These are phyloP conservation scores for Cephus sareptanus DNA, from an alignment of 2,888 invertebrate species.

Conservation along the genomic window DNA sequence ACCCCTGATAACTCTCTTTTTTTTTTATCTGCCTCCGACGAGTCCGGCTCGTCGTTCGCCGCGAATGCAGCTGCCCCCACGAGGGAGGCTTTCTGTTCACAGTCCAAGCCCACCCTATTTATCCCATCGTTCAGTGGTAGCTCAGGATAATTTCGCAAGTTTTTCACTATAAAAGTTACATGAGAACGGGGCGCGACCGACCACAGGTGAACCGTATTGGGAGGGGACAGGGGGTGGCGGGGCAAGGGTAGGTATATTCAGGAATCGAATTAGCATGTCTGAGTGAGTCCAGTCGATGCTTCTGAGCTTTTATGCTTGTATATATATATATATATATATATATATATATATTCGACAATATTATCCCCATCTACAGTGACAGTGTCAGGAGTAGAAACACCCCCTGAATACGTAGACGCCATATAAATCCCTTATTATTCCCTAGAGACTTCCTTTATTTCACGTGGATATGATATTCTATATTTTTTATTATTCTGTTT, in stretches of 20 bases:
- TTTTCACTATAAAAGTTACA: slow-evolving; percentile 45
- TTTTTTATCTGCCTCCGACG: slow-evolving; percentile 6
- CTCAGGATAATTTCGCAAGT: slow-evolving; percentile 42
- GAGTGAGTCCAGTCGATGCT: slow-evolving; percentile 47
- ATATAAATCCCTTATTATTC: neutral
- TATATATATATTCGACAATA: neutral
- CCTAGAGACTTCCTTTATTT: neutral
- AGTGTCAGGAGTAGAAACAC: neutral
- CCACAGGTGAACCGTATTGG: neutral
- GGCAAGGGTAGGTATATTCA: slow-evolving; percentile 34
- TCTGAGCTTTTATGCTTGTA: neutral
- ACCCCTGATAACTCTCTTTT: slow-evolving; percentile 1
- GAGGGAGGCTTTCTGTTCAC: neutral
- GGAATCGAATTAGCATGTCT: slow-evolving; percentile 61
- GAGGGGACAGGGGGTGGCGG: slow-evolving; percentile 19
- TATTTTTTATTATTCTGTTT: neutral
- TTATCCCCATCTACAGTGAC: neutral
- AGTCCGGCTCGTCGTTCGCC: neutral
- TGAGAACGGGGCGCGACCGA: slow-evolving; percentile 23
- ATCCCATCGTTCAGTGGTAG: neutral
- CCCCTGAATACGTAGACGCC: neutral
- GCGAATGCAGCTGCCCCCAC: neutral
- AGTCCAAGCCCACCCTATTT: neutral
- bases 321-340: neutral
- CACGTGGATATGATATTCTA: neutral